Evolutionary conservation across 2,113 vertebrate species (phyloP).

Genomic region (Sturnus vulgaris): DNA sequence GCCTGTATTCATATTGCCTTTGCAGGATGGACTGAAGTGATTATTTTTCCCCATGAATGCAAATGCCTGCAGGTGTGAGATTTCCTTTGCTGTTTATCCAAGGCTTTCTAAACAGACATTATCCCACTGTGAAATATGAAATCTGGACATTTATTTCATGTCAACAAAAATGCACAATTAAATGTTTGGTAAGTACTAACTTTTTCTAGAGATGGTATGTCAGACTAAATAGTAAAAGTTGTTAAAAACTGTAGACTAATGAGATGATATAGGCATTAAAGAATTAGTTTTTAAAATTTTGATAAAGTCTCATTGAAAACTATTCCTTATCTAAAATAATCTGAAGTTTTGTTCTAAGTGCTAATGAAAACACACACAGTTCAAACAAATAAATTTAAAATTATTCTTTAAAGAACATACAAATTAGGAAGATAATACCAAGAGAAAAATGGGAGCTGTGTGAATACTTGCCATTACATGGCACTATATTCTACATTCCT

Average conservation of each 20-base stretch:
- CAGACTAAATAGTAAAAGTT: background rate
- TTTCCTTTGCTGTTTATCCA: background rate
- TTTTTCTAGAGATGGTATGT: background rate
- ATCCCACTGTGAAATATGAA: background rate
- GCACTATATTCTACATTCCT: background rate
- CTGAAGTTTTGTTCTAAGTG: background rate
- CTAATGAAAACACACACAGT: background rate
- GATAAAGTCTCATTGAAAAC: background rate
- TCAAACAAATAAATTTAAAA: background rate
- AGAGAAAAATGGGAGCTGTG: background rate
- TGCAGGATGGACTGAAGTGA: background rate
- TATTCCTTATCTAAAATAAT: background rate
- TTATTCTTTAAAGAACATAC: background rate
- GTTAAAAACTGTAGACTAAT: background rate
- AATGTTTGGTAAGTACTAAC: background rate
- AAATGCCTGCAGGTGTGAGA: background rate
- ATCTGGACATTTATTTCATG: background rate
- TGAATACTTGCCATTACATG: background rate
- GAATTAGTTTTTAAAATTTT: background rate
- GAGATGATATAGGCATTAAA: background rate
- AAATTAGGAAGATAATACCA: background rate
- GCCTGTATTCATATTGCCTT: background rate
- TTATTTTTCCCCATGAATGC: background rate
- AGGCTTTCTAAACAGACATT: background rate
- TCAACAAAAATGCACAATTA: background rate